Percentiles rank a stretch among this genome's conserved stretches.
Conservation (phyloP, 2,888 invertebrate species). For the Metalampra italica region DNA sequence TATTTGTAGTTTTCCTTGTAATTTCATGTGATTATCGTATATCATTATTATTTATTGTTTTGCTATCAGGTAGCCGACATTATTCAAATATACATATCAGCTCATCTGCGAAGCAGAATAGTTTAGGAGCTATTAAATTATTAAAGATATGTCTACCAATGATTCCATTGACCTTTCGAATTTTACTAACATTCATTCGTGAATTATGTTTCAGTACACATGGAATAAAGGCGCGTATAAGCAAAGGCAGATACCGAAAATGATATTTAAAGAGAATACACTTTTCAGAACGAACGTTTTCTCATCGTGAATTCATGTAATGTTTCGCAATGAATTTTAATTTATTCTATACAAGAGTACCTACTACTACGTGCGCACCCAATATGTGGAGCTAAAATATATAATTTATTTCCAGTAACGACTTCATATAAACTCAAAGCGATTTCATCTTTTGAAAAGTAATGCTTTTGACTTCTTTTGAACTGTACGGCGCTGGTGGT, state of each 20-base stretch:
- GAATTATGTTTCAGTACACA: too few relatives aligned
- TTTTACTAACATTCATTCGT: too few relatives aligned
- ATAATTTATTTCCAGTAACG: constrained; percentile 1
- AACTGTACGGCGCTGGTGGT: constrained; percentile 28
- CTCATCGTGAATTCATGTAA: neutral
- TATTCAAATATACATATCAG: too few relatives aligned
- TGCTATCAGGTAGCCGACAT: too few relatives aligned
- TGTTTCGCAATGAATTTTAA: neutral
- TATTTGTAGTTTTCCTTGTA: too few relatives aligned
- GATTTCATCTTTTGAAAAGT: constrained; percentile 37
- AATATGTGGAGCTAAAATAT: neutral
- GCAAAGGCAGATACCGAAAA: constrained; percentile 2
- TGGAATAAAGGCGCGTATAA: too few relatives aligned
- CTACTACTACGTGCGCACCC: neutral
- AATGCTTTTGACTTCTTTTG: constrained; percentile 40
- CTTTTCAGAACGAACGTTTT: neutral
- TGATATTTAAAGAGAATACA: neutral
- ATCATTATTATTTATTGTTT: too few relatives aligned
- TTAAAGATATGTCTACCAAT: too few relatives aligned
- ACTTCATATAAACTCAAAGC: constrained; percentile 29
- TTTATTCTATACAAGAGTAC: neutral
- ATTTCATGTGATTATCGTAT: too few relatives aligned
- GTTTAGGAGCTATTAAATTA: too few relatives aligned
- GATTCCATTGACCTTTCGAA: too few relatives aligned
- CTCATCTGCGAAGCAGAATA: too few relatives aligned